These are phyloP conservation scores for Planiliza haematocheilus DNA, from an alignment of 2,113 vertebrate genomes.

Conservation along the genomic window DNA sequence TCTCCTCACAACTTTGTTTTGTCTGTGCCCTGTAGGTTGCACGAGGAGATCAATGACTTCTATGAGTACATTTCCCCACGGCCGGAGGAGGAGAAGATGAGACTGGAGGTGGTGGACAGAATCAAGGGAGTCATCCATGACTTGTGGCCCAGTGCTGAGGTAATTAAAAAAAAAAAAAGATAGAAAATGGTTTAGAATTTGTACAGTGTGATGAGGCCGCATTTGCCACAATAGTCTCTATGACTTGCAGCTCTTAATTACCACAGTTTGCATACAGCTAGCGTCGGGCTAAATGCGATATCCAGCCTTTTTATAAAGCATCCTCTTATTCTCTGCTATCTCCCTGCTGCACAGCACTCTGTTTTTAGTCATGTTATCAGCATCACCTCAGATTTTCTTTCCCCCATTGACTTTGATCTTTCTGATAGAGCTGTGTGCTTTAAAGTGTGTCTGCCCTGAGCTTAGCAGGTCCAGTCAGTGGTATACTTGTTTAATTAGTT, in stretches of 20 bases:
- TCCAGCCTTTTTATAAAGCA: constrained; percentile 29
- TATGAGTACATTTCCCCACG: constrained; percentile 96
- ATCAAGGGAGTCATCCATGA: constrained; percentile 96
- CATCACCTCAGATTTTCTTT: constrained; percentile 45
- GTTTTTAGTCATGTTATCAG: constrained; percentile 46
- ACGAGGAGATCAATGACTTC: constrained; percentile 98
- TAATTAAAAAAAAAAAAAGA: constrained; percentile 26
- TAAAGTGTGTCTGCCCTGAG: constrained; percentile 29
- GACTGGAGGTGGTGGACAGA: constrained; percentile 95
- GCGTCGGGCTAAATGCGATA: constrained; percentile 6
- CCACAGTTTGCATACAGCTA: not conserved
- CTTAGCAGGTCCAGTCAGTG: constrained; percentile 18
- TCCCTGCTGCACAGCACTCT: constrained; percentile 29
- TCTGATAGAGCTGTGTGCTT: constrained; percentile 53
- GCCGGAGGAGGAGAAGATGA: constrained; percentile 95
- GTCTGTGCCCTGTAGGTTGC: constrained; percentile 83
- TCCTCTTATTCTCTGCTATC: constrained; percentile 44
- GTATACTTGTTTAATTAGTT: constrained; percentile 26
- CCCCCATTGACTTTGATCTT: constrained; percentile 55
- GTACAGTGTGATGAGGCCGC: not conserved
- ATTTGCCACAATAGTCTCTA: not conserved
- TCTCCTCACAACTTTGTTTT: not conserved
- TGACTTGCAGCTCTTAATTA: constrained; percentile 1
- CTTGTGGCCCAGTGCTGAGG: constrained; percentile 94
- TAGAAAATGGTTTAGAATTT: too few relatives aligned